phyloP scores from a whole-genome alignment of 2,888 invertebrate species.

The Exephanes ischioxanthus region DNA sequence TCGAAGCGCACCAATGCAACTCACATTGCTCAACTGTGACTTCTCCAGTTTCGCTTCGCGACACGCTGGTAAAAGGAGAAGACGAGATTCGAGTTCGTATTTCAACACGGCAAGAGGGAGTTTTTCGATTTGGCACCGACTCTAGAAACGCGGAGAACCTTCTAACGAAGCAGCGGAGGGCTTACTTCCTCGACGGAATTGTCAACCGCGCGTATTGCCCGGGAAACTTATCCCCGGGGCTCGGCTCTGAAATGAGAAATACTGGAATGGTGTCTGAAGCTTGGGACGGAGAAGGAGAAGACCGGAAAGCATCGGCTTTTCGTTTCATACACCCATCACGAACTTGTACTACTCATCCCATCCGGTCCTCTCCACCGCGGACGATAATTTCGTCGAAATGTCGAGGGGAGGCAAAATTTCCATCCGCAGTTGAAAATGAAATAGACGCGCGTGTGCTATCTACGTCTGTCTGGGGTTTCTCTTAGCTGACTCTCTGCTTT shows the following conservation, averaged over 20 bases:
- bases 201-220: neutral
- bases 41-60: neutral
- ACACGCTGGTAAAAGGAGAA: neutral
- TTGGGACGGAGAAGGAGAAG: neutral
- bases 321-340: slow-evolving; percentile 2
- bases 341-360: slow-evolving; percentile 16
- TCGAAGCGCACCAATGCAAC: neutral
- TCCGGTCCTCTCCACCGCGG: slow-evolving; percentile 10
- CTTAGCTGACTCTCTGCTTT: neutral
- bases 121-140: slow-evolving; percentile 22
- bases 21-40: neutral
- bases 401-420: slow-evolving; percentile 59
- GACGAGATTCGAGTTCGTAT: slow-evolving; percentile 18
- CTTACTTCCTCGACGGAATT: neutral
- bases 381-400: slow-evolving; percentile 63
- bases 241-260: neutral
- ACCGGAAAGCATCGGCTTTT: slow-evolving; percentile 28
- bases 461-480: neutral
- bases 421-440: slow-evolving; percentile 56
- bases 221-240: neutral
- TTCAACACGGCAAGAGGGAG: neutral
- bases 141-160: slow-evolving; percentile 1
- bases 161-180: slow-evolving; percentile 18
- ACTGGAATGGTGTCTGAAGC: neutral
- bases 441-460: slow-evolving; percentile 12